These are phyloP conservation scores for Stictocephala bisonia DNA, from an alignment of 2,888 invertebrate species.

Conservation along the genomic window DNA sequence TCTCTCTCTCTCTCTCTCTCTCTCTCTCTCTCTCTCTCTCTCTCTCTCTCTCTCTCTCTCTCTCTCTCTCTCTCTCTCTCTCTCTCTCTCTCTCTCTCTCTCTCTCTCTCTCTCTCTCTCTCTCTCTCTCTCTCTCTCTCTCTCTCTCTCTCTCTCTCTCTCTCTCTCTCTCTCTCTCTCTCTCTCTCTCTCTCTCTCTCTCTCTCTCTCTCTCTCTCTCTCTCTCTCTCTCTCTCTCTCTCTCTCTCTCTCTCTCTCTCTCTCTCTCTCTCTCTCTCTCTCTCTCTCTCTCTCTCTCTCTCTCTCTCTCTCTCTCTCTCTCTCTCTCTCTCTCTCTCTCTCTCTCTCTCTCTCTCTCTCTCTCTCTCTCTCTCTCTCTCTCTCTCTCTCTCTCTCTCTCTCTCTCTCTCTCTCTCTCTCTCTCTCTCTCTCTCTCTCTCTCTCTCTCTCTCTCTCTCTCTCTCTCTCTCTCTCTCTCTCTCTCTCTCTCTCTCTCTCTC, in stretches of 20 bases:
- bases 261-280: not conserved
- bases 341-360: conserved; percentile 20
- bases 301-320: not conserved
- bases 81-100: not conserved
- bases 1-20: not conserved
- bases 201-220: conserved; percentile 4
- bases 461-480: not conserved
- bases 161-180: not conserved
- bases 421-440: conserved; percentile 51
- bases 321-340: not conserved
- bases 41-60: not conserved
- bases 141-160: not conserved
- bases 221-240: conserved; percentile 28
- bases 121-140: not conserved
- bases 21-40: conserved; percentile 28
- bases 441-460: conserved; percentile 14
- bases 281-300: not conserved
- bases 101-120: not conserved
- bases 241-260: not conserved
- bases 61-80: not conserved
- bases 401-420: conserved; percentile 39
- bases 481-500: conserved; percentile 26
- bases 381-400: conserved; percentile 58
- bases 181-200: conserved; percentile 22
- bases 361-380: conserved; percentile 41